These are phyloP conservation scores for Sitobion miscanthi DNA, from an alignment of 1,140 invertebrate genomes.

Conservation along the genomic window DNA sequence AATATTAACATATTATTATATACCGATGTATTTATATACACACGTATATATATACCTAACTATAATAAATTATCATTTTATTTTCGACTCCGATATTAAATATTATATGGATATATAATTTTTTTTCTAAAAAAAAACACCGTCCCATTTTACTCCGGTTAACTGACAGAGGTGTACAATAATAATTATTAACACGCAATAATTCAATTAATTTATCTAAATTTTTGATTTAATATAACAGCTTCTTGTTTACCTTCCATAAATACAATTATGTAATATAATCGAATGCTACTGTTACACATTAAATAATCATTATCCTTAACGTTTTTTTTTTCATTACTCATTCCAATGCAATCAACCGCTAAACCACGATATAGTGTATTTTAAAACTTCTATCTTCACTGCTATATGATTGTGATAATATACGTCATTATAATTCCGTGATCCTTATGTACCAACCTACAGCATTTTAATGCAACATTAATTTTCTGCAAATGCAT, in stretches of 20 bases:
- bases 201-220: slow-evolving; percentile 6
- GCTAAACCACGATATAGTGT: not conserved
- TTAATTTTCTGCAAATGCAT: not conserved
- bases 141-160: not conserved
- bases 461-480: not conserved
- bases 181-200: slow-evolving; percentile 27
- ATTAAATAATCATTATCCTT: not conserved
- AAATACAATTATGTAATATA: not conserved
- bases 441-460: not conserved
- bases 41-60: not conserved
- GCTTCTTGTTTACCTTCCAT: not conserved
- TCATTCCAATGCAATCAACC: not conserved
- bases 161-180: not conserved
- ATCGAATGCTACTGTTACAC: not conserved
- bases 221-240: not conserved
- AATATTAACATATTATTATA: not conserved
- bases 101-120: no score
- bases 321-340: not conserved
- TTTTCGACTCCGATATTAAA: not conserved
- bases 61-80: not conserved
- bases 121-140: not conserved
- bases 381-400: not conserved
- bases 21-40: not conserved
- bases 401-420: not conserved
- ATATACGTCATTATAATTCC: not conserved